Conservation (phyloP, 2,797 vertebrate species). For the Holocentrus rufus region DNA sequence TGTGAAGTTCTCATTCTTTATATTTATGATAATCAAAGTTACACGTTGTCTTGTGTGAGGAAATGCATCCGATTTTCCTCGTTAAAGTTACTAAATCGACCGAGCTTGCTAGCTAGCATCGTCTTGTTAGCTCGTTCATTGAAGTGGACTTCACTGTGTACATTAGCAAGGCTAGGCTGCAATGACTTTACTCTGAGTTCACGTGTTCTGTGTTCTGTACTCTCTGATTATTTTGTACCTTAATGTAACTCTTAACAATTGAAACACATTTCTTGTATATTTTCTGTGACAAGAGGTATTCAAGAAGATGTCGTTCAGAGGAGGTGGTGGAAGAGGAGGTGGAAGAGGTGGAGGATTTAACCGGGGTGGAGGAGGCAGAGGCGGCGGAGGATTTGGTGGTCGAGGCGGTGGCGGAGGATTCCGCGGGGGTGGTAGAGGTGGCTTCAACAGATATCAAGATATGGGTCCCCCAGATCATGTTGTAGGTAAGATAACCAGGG, state of each 20-base stretch:
- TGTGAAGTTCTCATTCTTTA: fast-evolving
- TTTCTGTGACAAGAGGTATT: constrained; percentile 1
- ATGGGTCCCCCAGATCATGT: constrained; percentile 94
- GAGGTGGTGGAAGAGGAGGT: constrained; percentile 76
- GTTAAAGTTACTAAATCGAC: not conserved
- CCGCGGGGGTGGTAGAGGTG: constrained; percentile 90
- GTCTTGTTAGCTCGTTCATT: not conserved
- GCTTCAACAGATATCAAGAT: constrained; percentile 89
- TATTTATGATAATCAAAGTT: fast-evolving
- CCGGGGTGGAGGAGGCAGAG: constrained; percentile 68
- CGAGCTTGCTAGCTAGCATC: constrained; percentile 50
- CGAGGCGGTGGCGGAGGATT: constrained; percentile 74
- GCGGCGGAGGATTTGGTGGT: constrained; percentile 62
- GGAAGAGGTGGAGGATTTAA: constrained; percentile 74
- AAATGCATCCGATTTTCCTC: fast-evolving
- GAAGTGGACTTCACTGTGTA: not conserved
- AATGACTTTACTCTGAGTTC: no score
- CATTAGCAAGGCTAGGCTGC: not conserved
- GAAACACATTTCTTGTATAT: not conserved
- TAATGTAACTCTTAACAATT: not conserved
- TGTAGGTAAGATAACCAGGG: constrained; percentile 85
- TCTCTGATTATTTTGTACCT: no score
- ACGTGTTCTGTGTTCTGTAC: not conserved
- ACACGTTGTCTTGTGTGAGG: fast-evolving
- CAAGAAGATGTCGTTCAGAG: constrained; percentile 84